Conservation (phyloP, 37 sponge, comb jelly and placozoan species). For the Crambe crambe region DNA sequence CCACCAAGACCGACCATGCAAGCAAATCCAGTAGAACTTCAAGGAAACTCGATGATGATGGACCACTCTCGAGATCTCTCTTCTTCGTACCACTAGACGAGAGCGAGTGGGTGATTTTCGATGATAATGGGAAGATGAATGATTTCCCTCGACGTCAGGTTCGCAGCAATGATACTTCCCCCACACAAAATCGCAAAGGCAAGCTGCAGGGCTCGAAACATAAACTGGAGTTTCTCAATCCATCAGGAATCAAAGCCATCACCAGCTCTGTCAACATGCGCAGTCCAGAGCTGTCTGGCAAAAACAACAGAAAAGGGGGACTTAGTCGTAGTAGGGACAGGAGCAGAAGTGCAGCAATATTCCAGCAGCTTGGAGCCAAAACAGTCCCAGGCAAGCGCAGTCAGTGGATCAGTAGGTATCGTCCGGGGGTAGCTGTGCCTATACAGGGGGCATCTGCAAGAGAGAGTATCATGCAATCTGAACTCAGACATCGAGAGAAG, state of each 20-base stretch:
- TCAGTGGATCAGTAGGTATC: constrained; percentile 42
- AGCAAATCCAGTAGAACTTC: background rate
- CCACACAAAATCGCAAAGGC: background rate
- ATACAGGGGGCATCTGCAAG: constrained; percentile 19
- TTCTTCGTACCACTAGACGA: background rate
- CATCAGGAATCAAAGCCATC: background rate
- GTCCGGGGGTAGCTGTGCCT: constrained; percentile 44
- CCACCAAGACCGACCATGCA: background rate
- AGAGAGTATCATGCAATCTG: constrained; percentile 59
- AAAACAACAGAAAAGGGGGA: background rate
- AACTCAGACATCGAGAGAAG: constrained; percentile 51
- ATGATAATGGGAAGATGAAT: background rate
- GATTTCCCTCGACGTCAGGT: background rate
- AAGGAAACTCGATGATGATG: background rate
- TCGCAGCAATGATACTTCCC: constrained; percentile 21
- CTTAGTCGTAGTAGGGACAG: background rate
- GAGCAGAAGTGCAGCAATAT: background rate
- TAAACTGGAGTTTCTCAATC: background rate
- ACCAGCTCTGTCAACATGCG: background rate
- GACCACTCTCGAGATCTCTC: background rate
- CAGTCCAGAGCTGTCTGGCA: constrained; percentile 16
- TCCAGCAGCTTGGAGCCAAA: background rate
- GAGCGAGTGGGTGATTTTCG: background rate
- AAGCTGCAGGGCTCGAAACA: background rate
- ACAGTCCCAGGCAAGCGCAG: background rate